Evolutionary conservation across 2,797 vertebrate species (phyloP), one percentile per base, ranked within the genome.

Genomic region (Sardinella longiceps): DNA sequence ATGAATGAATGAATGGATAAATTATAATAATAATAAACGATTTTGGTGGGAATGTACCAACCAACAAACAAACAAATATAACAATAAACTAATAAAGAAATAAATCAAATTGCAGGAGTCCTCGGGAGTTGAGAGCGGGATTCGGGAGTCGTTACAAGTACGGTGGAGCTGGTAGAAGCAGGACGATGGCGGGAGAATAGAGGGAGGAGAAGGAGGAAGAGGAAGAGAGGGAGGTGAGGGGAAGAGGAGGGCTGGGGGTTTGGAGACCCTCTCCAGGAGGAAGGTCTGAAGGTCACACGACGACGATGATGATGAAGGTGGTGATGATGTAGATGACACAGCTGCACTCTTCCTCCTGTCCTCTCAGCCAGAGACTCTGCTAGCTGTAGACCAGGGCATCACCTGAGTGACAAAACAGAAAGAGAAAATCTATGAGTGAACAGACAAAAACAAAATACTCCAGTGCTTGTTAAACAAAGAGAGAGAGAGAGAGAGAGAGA

Each of bases 21-120:
- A n/a, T n/a, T n/a, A n/a, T n/a, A 74, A 20, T 90, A 90, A 87
- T 77, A 14, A 85, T 86, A 51, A 51, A 51, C 1, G n/a, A n/a
- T n/a, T n/a, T n/a, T n/a, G 7, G 43, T 48, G 7, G 46, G 46
- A 48, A 48, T 48, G 7, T 10, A 48, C 7, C 46, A 48, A 48
- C 7, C 11, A 12, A 48, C 46, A 58, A 58, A 53, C 15, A 23
- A 60, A 60, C 23, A n/a, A 58, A n/a, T 1, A 60, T 23, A 56
- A 45, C 7, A n/a, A 60, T 10, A 60, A 60, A 23, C 0, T 3
- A 23, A 48, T 48, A 20, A 23, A 20, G 10, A 25, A n/a, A 60
- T n/a, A n/a, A 11, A 60, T n/a, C 9, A 60, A 11, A 10, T 18
- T 25, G 7, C n/a, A 25, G n/a, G n/a, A n/a, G n/a, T 25, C 0